Evolutionary conservation across 2,888 invertebrate genomes (phyloP), one percentile per base, ranked within the genome.

Genomic region (Sericinus montela): DNA sequence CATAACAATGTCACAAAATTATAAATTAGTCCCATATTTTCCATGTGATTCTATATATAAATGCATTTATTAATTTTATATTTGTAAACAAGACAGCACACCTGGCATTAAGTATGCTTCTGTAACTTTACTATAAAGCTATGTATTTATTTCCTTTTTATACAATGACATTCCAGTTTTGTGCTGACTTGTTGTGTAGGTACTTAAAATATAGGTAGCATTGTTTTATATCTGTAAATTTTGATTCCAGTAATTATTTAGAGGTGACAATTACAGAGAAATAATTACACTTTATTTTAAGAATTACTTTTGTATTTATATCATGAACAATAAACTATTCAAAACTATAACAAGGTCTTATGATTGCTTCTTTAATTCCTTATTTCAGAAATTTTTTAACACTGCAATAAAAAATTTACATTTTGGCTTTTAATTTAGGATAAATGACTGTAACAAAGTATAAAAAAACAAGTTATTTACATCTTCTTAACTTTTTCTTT

Each of bases 181-280:
- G 80, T 85, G 83, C 85, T 85, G 86, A 83, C 80, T 62, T 76
- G 75, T 75, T 80, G 70, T 78, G 79, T 86, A 86, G 57, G 65
- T 65, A 64, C 87, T 86, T 87, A 86, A n/a, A n/a, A 83, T 69
- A 44, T 73, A 69, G 54, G 52, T 45, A 50, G 32, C 30, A 45
- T 37, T 16, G 10, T 51, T 60, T 67, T 71, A 68, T 84, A 76
- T 76, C 53, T 87, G 86, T 87, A 87, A 68, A 87, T 87, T 83
- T 84, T 85, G 87, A 76, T 71, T 55, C 59, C 59, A 56, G 56
- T 67, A 55, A 73, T 82, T 67, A 69, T 62, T 69, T 65, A 63
- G 63, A 58, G 49, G 39, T 37, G 13, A 53, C 57, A 52, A 51
- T 58, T 36, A 49, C 40, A 35, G 44, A 15, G 16, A 57, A 49